Evolutionary conservation across 1,140 invertebrate genomes (phyloP).

Genomic region (Acyrthosiphon pisum): DNA sequence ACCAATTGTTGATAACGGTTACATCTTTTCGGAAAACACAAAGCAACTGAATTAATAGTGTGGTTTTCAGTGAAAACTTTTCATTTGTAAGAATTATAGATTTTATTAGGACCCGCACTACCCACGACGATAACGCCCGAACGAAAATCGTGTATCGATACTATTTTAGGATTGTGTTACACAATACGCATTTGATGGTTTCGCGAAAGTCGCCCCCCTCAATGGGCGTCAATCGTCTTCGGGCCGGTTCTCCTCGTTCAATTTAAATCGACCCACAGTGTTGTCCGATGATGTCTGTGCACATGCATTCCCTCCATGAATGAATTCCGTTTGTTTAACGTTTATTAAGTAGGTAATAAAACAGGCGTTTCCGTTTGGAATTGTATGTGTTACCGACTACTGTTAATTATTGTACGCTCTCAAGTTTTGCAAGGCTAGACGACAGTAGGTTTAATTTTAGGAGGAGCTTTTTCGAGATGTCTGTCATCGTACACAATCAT

Average conservation of each 20-base stretch:
- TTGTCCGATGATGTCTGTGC: neutral
- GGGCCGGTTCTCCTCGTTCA: neutral
- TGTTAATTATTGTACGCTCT: constrained; percentile 35
- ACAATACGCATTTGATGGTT: neutral
- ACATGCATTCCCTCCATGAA: neutral
- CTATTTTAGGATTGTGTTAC: neutral
- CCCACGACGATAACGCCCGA: neutral
- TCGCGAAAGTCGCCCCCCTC: neutral
- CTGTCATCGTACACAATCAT: neutral
- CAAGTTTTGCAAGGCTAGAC: constrained; percentile 19
- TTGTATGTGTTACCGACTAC: neutral
- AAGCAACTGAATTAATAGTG: neutral
- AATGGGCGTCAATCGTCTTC: constrained; percentile 33
- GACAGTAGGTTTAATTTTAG: neutral
- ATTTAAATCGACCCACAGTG: neutral
- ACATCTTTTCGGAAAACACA: neutral
- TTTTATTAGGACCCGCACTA: neutral
- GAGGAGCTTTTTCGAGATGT: neutral
- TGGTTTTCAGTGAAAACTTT: neutral
- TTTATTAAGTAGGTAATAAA: constrained; percentile 33
- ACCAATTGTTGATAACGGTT: neutral
- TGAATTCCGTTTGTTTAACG: constrained; percentile 30
- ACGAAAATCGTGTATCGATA: neutral
- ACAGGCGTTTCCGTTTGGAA: constrained; percentile 26
- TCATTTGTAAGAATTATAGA: neutral